A percentile compares a stretch with the other conserved stretches of the same genome.
Conservation (phyloP, 2,888 invertebrate genomes). For the Teleogryllus oceanicus region DNA sequence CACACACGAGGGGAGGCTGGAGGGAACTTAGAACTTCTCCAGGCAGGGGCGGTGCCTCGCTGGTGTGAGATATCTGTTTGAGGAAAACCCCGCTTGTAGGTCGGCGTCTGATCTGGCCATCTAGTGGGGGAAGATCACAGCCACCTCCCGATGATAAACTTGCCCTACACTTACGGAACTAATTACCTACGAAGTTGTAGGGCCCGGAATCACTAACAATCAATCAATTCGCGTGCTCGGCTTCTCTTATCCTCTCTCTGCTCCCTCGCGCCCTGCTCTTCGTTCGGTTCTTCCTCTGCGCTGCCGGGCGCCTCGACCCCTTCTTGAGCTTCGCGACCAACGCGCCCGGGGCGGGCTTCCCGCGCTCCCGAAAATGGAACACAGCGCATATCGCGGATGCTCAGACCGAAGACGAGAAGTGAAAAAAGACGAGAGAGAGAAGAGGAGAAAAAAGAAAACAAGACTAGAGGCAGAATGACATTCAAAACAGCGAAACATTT, state of each 20-base stretch:
- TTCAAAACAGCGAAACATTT: constrained; percentile 18
- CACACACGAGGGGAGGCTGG: no score
- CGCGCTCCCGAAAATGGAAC: not conserved
- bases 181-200: no score
- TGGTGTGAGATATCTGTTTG: no score
- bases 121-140: no score
- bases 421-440: not conserved
- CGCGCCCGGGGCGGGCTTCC: not conserved
- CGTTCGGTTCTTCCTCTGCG: not conserved
- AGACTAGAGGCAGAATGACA: not conserved
- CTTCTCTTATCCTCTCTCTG: no score
- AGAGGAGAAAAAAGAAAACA: not conserved
- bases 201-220: no score
- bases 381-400: constrained; percentile 5
- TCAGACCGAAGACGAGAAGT: not conserved
- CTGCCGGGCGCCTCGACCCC: not conserved
- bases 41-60: no score
- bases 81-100: no score
- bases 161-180: no score
- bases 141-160: no score
- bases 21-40: no score
- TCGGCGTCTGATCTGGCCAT: no score
- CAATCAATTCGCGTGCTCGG: not conserved
- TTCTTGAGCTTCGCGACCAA: not conserved
- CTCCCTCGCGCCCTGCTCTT: not conserved